A percentile compares a stretch with the other conserved stretches of the same genome.
Conservation (phyloP, 2,888 invertebrate genomes). For the Malthinus seriepunctatus region DNA sequence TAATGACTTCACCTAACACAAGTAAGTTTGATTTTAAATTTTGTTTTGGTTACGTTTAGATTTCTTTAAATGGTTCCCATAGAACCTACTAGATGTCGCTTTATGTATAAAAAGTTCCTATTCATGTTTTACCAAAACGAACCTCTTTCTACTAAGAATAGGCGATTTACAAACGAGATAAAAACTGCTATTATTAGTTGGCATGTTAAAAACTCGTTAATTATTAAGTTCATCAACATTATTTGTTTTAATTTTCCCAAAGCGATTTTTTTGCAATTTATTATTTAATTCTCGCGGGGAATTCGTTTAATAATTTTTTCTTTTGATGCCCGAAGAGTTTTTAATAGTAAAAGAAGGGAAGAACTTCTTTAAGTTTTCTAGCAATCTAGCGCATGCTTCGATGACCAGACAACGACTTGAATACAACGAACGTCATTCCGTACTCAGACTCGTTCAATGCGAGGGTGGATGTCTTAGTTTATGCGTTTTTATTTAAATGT, state of each 20-base stretch:
- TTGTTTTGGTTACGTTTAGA: too few species aligned
- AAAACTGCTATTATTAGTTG: not conserved
- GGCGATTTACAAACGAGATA: constrained; percentile 10
- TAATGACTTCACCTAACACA: constrained; percentile 87
- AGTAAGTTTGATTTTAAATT: constrained; percentile 65
- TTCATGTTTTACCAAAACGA: too few species aligned
- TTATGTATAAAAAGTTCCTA: not conserved
- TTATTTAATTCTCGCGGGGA: too few species aligned
- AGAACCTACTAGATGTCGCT: not conserved
- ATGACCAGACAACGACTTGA: constrained; percentile 34
- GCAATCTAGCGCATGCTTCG: constrained; percentile 45
- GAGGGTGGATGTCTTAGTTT: constrained; percentile 35
- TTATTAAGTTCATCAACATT: not conserved
- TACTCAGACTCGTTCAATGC: constrained; percentile 33
- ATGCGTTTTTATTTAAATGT: constrained; percentile 24
- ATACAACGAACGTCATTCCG: constrained; percentile 37
- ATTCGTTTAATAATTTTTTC: not conserved
- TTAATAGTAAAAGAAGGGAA: not conserved
- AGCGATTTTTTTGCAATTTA: not conserved
- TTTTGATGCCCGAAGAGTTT: not conserved
- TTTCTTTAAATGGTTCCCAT: not conserved
- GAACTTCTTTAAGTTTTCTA: constrained; percentile 23
- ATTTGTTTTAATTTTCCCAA: not conserved
- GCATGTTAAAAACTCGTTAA: constrained; percentile 2
- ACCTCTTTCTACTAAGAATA: not conserved